Conservation (phyloP, 2,888 invertebrate genomes). For the Agrochola macilenta region DNA sequence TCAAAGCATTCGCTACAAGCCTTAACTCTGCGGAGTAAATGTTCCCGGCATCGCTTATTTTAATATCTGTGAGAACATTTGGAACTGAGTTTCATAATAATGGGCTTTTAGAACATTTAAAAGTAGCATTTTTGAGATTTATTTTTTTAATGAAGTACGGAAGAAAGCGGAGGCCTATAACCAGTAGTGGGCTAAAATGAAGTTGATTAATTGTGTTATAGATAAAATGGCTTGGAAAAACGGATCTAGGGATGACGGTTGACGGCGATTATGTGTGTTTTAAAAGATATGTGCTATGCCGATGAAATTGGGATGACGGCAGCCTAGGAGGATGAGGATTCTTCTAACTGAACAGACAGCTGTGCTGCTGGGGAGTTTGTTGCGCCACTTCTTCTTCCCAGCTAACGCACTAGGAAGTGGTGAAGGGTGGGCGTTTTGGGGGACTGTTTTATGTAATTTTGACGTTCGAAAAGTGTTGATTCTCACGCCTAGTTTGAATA, state of each 20-base stretch:
- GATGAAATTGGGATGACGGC: no score
- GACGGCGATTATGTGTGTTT: not conserved
- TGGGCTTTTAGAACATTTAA: not conserved
- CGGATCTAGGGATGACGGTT: not conserved
- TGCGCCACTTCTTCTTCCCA: no score
- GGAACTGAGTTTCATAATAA: not conserved
- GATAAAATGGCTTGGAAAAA: no score
- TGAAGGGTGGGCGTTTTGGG: no score
- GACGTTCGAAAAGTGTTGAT: no score
- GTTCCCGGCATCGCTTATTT: conserved; percentile 23
- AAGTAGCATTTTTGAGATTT: not conserved
- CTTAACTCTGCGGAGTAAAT: conserved; percentile 33
- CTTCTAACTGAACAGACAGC: no score
- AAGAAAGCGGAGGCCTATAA: not conserved
- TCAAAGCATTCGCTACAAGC: conserved; percentile 62
- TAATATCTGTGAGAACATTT: conserved; percentile 22
- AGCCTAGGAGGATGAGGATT: not conserved
- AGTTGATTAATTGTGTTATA: not conserved
- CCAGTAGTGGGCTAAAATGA: not conserved
- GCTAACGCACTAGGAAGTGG: no score
- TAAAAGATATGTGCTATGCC: not conserved
- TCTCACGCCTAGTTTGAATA: no score
- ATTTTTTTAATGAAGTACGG: not conserved
- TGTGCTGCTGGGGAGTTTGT: no score
- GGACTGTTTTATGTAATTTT: no score